Evolutionary conservation across 2,888 invertebrate genomes (phyloP), one percentile per base, ranked within the genome.

Genomic region (Eupithecia inturbata): DNA sequence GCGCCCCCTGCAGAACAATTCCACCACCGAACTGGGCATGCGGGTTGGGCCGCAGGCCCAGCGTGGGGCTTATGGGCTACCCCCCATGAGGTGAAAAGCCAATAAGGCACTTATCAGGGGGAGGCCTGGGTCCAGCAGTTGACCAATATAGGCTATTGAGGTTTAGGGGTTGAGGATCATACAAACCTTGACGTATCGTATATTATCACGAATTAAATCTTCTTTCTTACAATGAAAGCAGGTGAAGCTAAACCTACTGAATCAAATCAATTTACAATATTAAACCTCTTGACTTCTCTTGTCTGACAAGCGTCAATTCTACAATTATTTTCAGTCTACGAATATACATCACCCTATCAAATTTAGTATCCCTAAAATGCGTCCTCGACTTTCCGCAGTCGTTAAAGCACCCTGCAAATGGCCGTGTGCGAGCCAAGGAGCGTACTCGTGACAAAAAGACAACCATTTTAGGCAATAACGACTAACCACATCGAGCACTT

Each of bases 361-460:
- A 3, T 57, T 57, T 57, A 57, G 62, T 62, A 19, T 62, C 62
- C 62, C 31, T 62, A 62, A 28, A 19, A 62, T 19, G 14, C 14
- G 57, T 31, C 19, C 31, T 62, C 62, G 31, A 62, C 28, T 31
- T 60, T 31, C 31, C 16, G 62, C 28, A 31, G 62, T 31, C 62
- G 31, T 62, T 31, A 31, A 62, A 62, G 62, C 62, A 62, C 62
- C 62, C 64, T 22, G 31, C 39, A 33, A 66, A 39, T 66, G 39
- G 64, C 39, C 39, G 14, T n/a, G 33, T 62, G 62, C 31, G 26
- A 31, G 62, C 62, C 31, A 62, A 60, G 57, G 31, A 9, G 62
- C 31, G 19, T 9, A 19, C 62, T 31, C 31, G 16, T 62, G 31
- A 62, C 31, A 19, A 62, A 62, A 62, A 62, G 62, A 62, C 62